Evolutionary conservation across 2,113 vertebrate genomes (phyloP).

Genomic region (Callithrix jacchus): DNA sequence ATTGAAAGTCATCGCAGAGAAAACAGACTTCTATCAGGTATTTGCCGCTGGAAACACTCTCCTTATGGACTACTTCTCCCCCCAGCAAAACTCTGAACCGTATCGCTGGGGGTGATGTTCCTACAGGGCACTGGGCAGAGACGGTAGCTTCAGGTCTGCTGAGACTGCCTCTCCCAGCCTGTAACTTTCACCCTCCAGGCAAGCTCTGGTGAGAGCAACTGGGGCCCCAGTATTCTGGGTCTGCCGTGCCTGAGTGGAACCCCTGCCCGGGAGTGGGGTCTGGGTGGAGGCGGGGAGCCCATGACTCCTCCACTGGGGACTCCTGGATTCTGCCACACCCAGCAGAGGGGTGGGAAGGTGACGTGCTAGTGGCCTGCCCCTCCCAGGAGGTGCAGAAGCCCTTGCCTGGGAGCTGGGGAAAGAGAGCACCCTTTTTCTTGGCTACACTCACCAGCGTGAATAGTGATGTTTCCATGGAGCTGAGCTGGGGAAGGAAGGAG

Average conservation of each 20-base stretch:
- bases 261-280: background rate
- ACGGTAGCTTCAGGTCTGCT: background rate
- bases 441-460: too few species aligned
- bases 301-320: background rate
- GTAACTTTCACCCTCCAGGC: background rate
- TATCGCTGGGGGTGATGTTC: background rate
- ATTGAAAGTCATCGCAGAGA: slow-evolving; percentile 89
- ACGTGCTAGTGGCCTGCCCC: too few species aligned
- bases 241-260: background rate
- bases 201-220: background rate
- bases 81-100: background rate
- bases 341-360: background rate
- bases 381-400: background rate
- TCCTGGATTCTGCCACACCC: background rate
- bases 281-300: background rate
- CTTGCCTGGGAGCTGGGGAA: background rate
- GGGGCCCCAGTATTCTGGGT: background rate
- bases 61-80: background rate
- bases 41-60: rapidly evolving
- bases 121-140: background rate
- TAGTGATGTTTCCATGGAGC: background rate
- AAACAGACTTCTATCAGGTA: slow-evolving; percentile 96
- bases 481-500: background rate
- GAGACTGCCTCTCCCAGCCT: background rate
- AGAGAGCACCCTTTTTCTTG: background rate